Base-by-base conservation (phyloP, 2,113 vertebrate species). In the Tetrax tetrax region DNA sequence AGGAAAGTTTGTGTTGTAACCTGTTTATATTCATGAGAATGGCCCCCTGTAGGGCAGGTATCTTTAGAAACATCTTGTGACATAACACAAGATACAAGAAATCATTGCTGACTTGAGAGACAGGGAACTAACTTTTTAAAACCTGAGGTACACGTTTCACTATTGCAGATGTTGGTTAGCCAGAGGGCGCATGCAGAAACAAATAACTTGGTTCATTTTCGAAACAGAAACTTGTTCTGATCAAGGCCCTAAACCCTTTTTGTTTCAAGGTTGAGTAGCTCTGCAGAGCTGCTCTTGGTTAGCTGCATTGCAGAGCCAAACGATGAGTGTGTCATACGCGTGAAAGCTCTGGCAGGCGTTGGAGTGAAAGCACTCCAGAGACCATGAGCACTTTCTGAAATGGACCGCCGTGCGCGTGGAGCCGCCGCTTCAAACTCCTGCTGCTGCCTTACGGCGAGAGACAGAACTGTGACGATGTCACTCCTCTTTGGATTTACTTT, bases 331-430 rank as follows among this genome's bases (percentile, higher is more conserved):
- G 93, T n/a, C 25, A 50, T 18, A 14, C 6, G 0, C 10, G 8
- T 0, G 0, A 17, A 19, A 68, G 51, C 83, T 68, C 51, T 70
- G 80, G 72, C 83, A 78, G 66, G 13, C 0, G 0, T 2, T 20
- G 70, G 53, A 37, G 57, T 6, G 8, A 60, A 63, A 25, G 8
- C 47, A 6, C 68, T 31, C 41, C 4, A 13, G 83, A 33, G 61
- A 12, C 51, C 8, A 2, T 1, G 29, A 9, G 1, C 0, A 9
- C 41, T 29, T 38, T 3, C 4, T 12, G 27, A 4, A 33, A 24
- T 5, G 66, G 29, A 9, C n/a, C 25, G 53, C 23, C 56, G 43
- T 21, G 53, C 48, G 1, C 0, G 4, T 20, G 71, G 59, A 16
- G 22, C 80, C 7, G n/a, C 35, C 0, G 11, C 86, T 38, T 25